Conservation (phyloP, 2,888 invertebrate genomes). For the Caenorhabditis wallacei region DNA sequence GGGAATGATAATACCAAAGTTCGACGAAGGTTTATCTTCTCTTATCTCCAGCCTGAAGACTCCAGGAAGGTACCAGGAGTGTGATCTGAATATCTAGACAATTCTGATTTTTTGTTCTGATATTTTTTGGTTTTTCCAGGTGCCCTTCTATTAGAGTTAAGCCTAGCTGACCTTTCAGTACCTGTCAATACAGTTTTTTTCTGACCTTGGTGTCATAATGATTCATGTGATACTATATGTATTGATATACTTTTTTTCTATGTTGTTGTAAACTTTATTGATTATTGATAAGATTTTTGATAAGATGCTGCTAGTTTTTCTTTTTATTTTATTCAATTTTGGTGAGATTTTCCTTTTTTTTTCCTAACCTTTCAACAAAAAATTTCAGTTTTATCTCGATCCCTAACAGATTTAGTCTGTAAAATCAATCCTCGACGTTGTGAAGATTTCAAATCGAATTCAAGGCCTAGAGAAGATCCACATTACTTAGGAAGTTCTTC, state of each 20-base stretch:
- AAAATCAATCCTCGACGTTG: conserved; percentile 53
- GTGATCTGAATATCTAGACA: neutral
- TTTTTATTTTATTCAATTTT: neutral
- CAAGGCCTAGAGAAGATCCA: neutral
- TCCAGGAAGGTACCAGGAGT: too few relatives aligned
- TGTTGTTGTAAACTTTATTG: conserved; percentile 9
- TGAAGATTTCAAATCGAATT: conserved; percentile 24
- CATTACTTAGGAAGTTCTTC: conserved; percentile 5
- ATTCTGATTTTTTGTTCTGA: neutral
- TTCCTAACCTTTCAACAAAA: neutral
- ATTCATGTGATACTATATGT: neutral
- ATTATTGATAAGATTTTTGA: neutral
- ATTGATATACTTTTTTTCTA: too few relatives aligned
- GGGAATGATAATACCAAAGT: neutral
- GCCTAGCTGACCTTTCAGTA: too few relatives aligned
- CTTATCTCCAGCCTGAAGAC: too few relatives aligned
- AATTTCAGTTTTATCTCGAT: conserved; percentile 9
- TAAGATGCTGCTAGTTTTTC: neutral
- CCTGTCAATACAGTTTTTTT: neutral
- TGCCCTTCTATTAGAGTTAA: too few relatives aligned
- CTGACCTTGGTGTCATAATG: conserved; percentile 5
- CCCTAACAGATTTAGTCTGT: conserved; percentile 55
- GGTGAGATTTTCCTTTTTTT: neutral
- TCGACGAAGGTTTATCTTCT: neutral
- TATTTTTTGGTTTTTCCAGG: too few relatives aligned